These are phyloP conservation scores for Oreocharis arfaki DNA, from an alignment of 2,113 vertebrate species.

Conservation along the genomic window DNA sequence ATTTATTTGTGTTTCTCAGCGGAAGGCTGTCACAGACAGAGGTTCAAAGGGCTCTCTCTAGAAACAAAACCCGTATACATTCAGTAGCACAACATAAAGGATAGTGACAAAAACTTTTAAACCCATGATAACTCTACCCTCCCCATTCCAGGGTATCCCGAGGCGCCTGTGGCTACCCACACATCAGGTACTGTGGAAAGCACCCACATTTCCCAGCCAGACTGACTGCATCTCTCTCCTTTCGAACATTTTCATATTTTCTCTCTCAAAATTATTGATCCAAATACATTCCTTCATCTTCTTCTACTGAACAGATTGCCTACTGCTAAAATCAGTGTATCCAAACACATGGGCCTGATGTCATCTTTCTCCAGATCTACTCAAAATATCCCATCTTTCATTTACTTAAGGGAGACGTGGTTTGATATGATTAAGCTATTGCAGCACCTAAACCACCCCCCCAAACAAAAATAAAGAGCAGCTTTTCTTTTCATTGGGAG, in stretches of 20 bases:
- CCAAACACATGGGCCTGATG: background rate
- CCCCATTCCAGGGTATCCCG: background rate
- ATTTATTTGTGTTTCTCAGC: background rate
- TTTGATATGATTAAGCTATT: background rate
- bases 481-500: background rate
- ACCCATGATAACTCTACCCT: background rate
- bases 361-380: background rate
- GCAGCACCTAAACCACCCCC: background rate
- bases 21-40: background rate
- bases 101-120: background rate
- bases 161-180: background rate
- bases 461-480: constrained; percentile 7
- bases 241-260: background rate
- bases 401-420: background rate
- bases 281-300: background rate
- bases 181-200: background rate
- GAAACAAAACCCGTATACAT: background rate
- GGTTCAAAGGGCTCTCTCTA: background rate
- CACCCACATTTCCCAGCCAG: background rate
- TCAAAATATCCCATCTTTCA: background rate
- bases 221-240: background rate
- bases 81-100: background rate
- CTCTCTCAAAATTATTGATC: background rate
- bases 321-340: background rate
- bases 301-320: background rate